Evolutionary conservation across 2,888 invertebrate species (phyloP).

Genomic region (Athetis lepigone): DNA sequence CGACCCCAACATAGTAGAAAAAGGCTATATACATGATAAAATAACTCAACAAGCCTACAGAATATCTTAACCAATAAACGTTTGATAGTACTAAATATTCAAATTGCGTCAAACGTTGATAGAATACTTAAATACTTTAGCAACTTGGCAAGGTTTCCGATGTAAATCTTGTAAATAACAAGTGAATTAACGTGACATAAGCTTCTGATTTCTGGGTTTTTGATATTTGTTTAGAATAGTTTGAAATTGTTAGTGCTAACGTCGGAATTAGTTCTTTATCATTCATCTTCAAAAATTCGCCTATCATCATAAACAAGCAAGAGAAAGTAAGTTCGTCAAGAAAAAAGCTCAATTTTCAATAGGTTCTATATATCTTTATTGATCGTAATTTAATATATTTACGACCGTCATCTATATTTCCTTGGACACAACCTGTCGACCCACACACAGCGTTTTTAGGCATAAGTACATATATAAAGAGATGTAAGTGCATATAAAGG

Average conservation of each 20-base stretch:
- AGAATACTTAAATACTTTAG: constrained; percentile 17
- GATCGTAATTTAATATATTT: constrained; percentile 17
- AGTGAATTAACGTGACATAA: constrained; percentile 8
- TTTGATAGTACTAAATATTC: constrained; percentile 8
- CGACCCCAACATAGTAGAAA: no score
- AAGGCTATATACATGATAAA: no score
- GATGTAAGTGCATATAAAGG: constrained; percentile 42
- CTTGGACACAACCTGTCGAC: constrained; percentile 39
- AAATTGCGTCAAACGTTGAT: constrained; percentile 26
- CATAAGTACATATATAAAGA: no score
- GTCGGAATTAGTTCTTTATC: no score
- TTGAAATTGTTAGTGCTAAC: no score
- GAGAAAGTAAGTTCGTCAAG: not conserved
- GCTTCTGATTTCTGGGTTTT: not conserved
- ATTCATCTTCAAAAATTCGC: no score
- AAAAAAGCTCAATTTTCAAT: constrained; percentile 20
- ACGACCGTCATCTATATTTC: constrained; percentile 23
- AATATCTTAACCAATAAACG: constrained; percentile 7
- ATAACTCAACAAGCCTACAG: not conserved
- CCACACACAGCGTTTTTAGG: constrained; percentile 44
- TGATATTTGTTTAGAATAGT: not conserved
- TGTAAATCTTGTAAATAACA: constrained; percentile 5
- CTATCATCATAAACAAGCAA: no score
- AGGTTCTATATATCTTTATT: not conserved
- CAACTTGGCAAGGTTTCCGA: constrained; percentile 3